phyloP scores from a whole-genome alignment of 2,113 vertebrate species.

The Callipepla californica region DNA sequence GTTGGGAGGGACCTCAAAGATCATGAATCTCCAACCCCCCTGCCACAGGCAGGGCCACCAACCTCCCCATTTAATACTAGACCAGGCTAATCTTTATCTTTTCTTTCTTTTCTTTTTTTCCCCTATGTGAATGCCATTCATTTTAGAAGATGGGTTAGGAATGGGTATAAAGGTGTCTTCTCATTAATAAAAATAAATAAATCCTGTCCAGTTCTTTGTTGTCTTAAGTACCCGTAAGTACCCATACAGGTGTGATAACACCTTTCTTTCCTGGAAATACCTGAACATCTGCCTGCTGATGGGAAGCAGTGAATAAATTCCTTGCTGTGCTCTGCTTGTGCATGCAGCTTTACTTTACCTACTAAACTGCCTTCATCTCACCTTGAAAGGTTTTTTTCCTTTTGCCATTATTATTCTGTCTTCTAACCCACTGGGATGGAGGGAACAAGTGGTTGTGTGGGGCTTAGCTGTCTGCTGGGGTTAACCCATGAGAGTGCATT shows the following conservation, averaged over 20 bases:
- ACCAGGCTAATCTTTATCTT: too few species aligned
- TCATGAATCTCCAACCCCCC: too few species aligned
- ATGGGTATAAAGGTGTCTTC: background rate
- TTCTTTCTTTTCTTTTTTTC: background rate
- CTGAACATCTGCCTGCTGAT: background rate
- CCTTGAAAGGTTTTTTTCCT: background rate
- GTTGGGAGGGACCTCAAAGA: too few species aligned
- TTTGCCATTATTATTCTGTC: background rate
- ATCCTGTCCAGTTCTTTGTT: background rate
- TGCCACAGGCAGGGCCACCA: too few species aligned
- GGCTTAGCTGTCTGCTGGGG: background rate
- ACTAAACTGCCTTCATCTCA: background rate
- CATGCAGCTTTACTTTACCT: background rate
- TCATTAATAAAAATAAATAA: background rate
- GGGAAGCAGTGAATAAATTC: background rate
- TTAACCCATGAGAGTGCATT: background rate
- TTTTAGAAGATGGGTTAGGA: background rate
- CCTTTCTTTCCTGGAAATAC: background rate
- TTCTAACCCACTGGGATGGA: accelerated
- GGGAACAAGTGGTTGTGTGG: background rate
- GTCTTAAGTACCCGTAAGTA: background rate
- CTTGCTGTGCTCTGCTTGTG: background rate
- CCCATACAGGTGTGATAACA: too few species aligned
- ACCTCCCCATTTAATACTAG: too few species aligned
- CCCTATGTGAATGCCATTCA: background rate